Evolutionary conservation across 2,113 vertebrate genomes (phyloP), one percentile per base, ranked within the genome.

Genomic region (Nycticryphes semicollaris): DNA sequence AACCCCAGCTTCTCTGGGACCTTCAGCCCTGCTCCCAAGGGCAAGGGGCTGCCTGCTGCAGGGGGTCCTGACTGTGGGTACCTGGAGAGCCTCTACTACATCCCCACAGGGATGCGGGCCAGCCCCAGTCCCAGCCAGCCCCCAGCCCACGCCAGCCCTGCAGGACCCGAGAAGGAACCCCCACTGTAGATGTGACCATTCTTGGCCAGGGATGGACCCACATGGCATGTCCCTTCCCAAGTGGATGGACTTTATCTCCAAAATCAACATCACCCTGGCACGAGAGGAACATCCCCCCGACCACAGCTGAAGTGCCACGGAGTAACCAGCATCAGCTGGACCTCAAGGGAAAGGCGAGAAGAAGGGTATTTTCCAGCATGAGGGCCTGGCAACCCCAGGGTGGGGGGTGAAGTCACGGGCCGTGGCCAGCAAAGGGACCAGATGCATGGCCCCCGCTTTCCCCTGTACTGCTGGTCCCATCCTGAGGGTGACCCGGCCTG

Each of bases 81-180:
- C 97, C 97, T 99, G 97, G 99, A 99, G 80, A 98, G 98, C 87
- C 98, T 98, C 96, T 99, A 99, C 97, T 99, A 99, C 96, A 98
- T 99, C 96, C 99, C 99, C 19, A 98, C 98, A 4, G 98, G 99
- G 41, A 99, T 99, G 98, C 98, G 98, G 94, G 98, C 98, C 51
- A 99, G 98, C 94, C 98, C 99, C 9, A 98, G 98, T 94, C 97
- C 97, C 8, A 66, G 94, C 47, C 94, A 97, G 51, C 94, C 96
- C 10, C 76, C 96, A 5, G 59, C 87, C 93, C 86, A 4, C 14
- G 9, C 90, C 27, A 96, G 91, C 67, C 92, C 97, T 4, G 69
- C 90, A 0, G 30, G 64, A 27, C 60, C 94, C 0, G 64, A 95
- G 70, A 96, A 97, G 73, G 95, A 84, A 7, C 76, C 96, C 0